Conservation (phyloP, 2,888 invertebrate species). For the Ditula angustiorana region DNA sequence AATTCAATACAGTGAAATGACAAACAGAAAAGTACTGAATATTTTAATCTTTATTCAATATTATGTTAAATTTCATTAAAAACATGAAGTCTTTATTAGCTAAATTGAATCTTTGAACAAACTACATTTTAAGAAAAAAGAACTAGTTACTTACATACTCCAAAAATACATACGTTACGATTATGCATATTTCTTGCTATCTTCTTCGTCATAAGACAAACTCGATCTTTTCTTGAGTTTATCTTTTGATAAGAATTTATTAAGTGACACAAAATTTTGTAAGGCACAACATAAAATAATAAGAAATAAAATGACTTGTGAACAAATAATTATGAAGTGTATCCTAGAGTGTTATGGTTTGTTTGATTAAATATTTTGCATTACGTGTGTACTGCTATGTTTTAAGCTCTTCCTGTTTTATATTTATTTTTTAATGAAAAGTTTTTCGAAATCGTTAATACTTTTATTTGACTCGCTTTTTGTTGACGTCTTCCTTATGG, state of each 20-base stretch:
- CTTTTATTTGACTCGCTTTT: neutral
- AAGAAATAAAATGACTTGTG: neutral
- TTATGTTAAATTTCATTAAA: too few species aligned
- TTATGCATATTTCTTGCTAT: neutral
- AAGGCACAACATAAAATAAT: neutral
- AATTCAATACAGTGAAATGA: too few species aligned
- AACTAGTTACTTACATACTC: conserved; percentile 46
- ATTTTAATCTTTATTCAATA: too few species aligned
- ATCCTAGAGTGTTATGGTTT: conserved; percentile 47
- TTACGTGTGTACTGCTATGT: conserved; percentile 70
- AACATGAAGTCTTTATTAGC: neutral
- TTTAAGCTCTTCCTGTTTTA: conserved; percentile 66
- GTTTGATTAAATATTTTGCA: conserved; percentile 52
- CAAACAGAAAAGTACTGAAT: too few species aligned
- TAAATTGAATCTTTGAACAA: conserved; percentile 18
- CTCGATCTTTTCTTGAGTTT: conserved; percentile 15
- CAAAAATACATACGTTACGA: neutral
- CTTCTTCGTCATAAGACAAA: conserved; percentile 14
- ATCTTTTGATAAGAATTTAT: neutral
- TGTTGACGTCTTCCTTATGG: neutral
- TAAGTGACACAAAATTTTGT: neutral
- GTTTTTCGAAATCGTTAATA: neutral
- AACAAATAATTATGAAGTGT: conserved; percentile 48
- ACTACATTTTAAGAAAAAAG: conserved; percentile 36
- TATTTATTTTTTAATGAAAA: conserved; percentile 64